Base-by-base conservation (phyloP, 2,113 vertebrate species). In the Sapayoa aenigma region DNA sequence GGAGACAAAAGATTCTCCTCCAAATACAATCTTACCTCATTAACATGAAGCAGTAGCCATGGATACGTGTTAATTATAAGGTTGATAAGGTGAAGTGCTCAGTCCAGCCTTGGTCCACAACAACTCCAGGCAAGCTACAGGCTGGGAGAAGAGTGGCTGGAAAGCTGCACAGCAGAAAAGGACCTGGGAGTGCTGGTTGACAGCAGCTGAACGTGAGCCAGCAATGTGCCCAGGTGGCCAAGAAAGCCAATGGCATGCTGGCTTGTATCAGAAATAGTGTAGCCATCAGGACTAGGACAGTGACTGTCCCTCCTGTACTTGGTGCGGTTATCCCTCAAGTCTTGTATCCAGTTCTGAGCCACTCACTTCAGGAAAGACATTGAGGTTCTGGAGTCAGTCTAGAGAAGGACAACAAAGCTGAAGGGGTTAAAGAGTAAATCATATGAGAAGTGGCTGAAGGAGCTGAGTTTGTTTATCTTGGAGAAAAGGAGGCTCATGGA, bases 61-160 rank as follows among this genome's bases (percentile, higher is more conserved):
- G 88, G 84, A 87, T 95, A 97, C 95, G 19, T 86, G 60, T 88
- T 97, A 91, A 87, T 96, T 87, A 89, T 59, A 59, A 94, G 50
- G 69, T 50, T 91, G 81, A 71, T 93, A 62, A 67, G n/a, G n/a
- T n/a, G n/a, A n/a, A n/a, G n/a, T n/a, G n/a, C n/a, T n/a, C n/a
- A n/a, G 3, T 73, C 44, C 4, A 5, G 5, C 31, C 22, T 11
- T 56, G 11, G 7, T 7, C 47, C 31, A 56, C 50, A 42, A 18
- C 13, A 65, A 27, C 25, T 14, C 9, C 0, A 0, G 41, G 50
- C 58, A 73, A 25, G 3, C 31, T 37, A 33, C 50, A 65, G 25
- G 17, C 33, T 66, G 59, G 13, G 10, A 9, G 33, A 22, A 22
- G 41, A 42, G 9, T 12, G 14, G 7, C 42, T 73, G 67, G 67